Conservation (phyloP, 2,888 invertebrate genomes). For the Aromia moschata region DNA sequence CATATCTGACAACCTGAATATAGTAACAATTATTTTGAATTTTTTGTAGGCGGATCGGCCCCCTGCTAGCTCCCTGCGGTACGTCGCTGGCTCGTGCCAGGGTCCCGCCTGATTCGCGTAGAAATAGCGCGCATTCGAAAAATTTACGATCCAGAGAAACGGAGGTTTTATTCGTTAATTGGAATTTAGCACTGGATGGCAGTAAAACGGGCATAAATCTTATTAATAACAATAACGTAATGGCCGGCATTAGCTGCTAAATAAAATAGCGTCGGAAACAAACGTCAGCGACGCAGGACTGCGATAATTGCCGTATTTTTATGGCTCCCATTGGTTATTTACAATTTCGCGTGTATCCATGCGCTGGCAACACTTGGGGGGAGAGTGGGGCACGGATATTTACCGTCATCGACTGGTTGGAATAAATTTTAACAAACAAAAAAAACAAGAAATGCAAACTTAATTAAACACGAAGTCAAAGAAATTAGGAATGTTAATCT, state of each 20-base stretch:
- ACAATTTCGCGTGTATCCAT: not conserved
- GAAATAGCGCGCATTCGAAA: not conserved
- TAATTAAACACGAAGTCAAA: too few species aligned
- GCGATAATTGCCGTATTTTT: not conserved
- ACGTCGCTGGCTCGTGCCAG: too few species aligned
- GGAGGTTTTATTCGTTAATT: slow-evolving; percentile 8
- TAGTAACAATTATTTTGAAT: too few species aligned
- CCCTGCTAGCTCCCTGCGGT: too few species aligned
- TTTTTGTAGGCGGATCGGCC: too few species aligned
- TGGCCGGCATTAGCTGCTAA: slow-evolving; percentile 1
- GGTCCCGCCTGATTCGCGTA: not conserved
- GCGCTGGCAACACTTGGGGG: not conserved
- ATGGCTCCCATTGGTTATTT: not conserved
- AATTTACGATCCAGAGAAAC: slow-evolving; percentile 8
- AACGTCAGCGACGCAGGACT: not conserved
- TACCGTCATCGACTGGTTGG: not conserved
- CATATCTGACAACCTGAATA: too few species aligned
- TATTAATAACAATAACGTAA: slow-evolving; percentile 7
- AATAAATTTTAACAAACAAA: too few species aligned
- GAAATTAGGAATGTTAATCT: too few species aligned
- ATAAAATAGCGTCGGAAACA: slow-evolving; percentile 3
- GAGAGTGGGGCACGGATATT: not conserved
- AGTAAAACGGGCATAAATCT: slow-evolving; percentile 11
- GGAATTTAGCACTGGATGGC: slow-evolving; percentile 9
- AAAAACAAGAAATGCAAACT: too few species aligned